Evolutionary conservation across 2,888 invertebrate species (phyloP).

Genomic region (Microctonus aethiopoides): DNA sequence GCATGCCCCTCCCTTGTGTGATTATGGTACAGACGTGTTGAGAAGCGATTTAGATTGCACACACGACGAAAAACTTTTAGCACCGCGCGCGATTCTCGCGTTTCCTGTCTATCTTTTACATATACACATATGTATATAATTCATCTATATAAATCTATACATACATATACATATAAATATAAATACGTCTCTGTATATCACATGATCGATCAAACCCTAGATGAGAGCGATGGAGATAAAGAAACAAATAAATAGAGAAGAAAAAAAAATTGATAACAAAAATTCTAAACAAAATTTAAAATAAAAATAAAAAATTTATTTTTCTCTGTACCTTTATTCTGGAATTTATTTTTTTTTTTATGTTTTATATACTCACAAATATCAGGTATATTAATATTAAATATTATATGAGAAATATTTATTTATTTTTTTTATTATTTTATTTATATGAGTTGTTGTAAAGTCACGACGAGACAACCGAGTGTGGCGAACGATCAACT

Average conservation of each 20-base stretch:
- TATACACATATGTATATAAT: neutral
- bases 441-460: neutral
- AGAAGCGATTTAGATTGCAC: slow-evolving; percentile 32
- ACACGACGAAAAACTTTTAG: slow-evolving; percentile 33
- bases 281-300: neutral
- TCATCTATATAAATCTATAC: too few relatives aligned
- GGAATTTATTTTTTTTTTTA: neutral
- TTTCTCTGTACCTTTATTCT: neutral
- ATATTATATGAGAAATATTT: too few relatives aligned
- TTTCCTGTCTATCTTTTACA: slow-evolving; percentile 14
- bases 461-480: slow-evolving; percentile 4
- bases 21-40: slow-evolving; percentile 29
- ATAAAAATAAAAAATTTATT: neutral
- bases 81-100: slow-evolving; percentile 19
- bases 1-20: slow-evolving; percentile 61
- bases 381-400: too few relatives aligned
- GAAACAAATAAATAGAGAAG: neutral
- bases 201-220: slow-evolving; percentile 11
- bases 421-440: too few relatives aligned
- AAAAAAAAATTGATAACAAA: neutral
- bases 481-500: slow-evolving; percentile 4
- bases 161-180: neutral
- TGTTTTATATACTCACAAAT: neutral
- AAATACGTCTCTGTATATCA: neutral
- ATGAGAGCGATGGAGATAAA: neutral